Base-by-base conservation (phyloP, 2,888 invertebrate species). In the Nomada ruficornis region DNA sequence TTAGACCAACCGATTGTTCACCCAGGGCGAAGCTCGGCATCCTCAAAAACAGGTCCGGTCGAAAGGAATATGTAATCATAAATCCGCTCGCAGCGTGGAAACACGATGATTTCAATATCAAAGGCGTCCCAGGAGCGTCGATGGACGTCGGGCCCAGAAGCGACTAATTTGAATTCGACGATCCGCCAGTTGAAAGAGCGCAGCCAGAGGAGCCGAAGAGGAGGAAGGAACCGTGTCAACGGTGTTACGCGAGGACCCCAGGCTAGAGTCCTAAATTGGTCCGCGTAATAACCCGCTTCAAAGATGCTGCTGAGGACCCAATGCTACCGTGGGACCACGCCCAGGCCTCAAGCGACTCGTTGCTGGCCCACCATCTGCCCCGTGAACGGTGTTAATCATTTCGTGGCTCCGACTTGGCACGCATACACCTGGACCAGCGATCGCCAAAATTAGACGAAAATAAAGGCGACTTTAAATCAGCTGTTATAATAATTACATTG, bases 271-370 rank as follows among this genome's bases (percentile, higher is more conserved):
- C 71, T 75, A 79, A 91, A 92, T 91, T 90, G 91, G 90, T 90
- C 89, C 88, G 83, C 86, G 90, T 91, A 91, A 91, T 92, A 91
- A 91, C 84, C 85, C 65, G 67, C 55, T 79, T 71, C 36, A 44
- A 59, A 60, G 69, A 76, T 69, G 82, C 67, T 69, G 62, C 76
- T 44, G 78, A 70, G 71, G 83, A 84, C 82, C 82, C 73, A 83
- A 80, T 82, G 92, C 92, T 92, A 91, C 92, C 85, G 91, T 88
- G 78, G 81, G 80, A 90, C 92, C 93, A 93, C 93, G 93, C 93
- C 93, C 93, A 93, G 85, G 88, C 93, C 92, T 77, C 87, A 62
- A 91, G 93, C 93, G 91, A 92, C 91, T 88, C 88, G 85, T 70
- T 79, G 78, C 80, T 80, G 82, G 85, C 80, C 80, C 77, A 80